Evolutionary conservation across 2,113 vertebrate genomes (phyloP).

Genomic region (Cyanistes caeruleus): DNA sequence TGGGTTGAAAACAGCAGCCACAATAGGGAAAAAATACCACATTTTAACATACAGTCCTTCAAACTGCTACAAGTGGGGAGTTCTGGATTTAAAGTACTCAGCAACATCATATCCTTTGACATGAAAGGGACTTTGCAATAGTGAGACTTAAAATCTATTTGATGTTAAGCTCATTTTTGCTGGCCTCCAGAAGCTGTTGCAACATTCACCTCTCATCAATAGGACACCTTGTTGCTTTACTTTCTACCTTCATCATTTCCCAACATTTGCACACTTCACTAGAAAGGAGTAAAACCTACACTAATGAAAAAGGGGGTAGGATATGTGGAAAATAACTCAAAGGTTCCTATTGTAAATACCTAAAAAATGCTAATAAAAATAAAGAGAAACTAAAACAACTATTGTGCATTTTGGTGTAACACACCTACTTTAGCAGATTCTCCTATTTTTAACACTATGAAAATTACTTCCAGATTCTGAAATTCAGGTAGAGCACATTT

Average conservation of each 20-base stretch:
- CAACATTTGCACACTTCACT: background rate
- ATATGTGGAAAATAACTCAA: background rate
- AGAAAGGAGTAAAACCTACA: background rate
- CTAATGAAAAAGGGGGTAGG: background rate
- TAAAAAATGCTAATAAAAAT: background rate
- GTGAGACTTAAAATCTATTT: background rate
- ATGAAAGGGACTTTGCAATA: background rate
- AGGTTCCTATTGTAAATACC: background rate
- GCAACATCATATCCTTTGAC: background rate
- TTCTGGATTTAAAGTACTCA: background rate
- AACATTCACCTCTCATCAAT: fast-evolving
- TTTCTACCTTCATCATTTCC: background rate
- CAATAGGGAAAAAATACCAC: fast-evolving
- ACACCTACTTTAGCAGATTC: background rate
- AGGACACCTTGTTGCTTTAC: background rate
- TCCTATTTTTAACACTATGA: background rate
- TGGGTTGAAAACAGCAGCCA: background rate
- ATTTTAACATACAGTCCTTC: background rate
- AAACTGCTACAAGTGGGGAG: background rate
- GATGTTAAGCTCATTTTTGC: background rate
- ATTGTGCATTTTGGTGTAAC: background rate
- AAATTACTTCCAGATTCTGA: background rate
- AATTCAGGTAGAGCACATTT: background rate
- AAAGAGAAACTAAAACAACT: background rate
- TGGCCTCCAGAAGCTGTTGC: background rate